Percentiles rank a stretch among this genome's conserved stretches.
Conservation (phyloP, 1,140 invertebrate genomes). For the Brachionus sp. region DNA sequence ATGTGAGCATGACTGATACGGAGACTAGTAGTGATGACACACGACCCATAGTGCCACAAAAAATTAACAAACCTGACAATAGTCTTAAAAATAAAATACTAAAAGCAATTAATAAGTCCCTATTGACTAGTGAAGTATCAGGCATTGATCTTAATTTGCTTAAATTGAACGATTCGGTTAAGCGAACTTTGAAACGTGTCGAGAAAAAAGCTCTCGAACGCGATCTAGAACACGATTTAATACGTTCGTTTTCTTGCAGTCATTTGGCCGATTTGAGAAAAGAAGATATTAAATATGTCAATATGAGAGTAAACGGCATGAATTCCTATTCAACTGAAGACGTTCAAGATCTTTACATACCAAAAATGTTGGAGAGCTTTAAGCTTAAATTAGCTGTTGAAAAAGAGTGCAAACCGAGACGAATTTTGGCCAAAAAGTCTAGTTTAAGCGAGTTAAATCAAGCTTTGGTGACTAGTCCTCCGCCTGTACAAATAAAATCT, state of each 20-base stretch:
- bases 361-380: constrained; percentile 32
- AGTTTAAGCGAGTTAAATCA: neutral
- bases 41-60: constrained; percentile 35
- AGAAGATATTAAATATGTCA: constrained; percentile 30
- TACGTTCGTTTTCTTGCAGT: constrained; percentile 30
- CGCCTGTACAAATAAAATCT: neutral
- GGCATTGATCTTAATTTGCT: constrained; percentile 39
- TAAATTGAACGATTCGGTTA: neutral
- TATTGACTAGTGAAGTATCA: constrained; percentile 5
- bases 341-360: constrained; percentile 1
- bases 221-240: constrained; percentile 33
- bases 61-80: constrained; percentile 25
- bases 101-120: constrained; percentile 17
- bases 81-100: constrained; percentile 40
- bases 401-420: neutral
- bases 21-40: constrained; percentile 39
- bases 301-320: neutral
- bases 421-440: neutral
- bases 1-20: constrained; percentile 19
- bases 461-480: neutral
- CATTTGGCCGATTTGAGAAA: constrained; percentile 31
- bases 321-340: constrained; percentile 22
- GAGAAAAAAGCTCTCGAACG: constrained; percentile 26
- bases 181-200: neutral
- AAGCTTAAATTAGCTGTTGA: constrained; percentile 28